Percentiles rank a stretch among this genome's conserved stretches.
Conservation (phyloP, 2,888 invertebrate species). For the Glyphotaelius pellucidus region DNA sequence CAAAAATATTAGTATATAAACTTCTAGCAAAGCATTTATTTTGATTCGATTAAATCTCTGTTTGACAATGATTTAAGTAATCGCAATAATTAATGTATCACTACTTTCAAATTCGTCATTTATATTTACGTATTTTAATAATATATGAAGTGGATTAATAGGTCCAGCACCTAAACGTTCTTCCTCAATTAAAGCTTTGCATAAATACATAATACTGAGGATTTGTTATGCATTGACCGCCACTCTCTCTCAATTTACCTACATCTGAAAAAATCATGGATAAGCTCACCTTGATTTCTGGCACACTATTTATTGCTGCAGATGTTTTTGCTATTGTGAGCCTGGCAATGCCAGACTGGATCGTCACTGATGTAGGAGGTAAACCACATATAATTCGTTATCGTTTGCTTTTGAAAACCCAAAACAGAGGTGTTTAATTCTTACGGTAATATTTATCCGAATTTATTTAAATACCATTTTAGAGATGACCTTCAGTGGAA, state of each 20-base stretch:
- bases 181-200: neutral
- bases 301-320: slow-evolving; percentile 93
- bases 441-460: neutral
- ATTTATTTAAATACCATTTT: neutral
- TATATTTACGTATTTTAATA: neutral
- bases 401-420: neutral
- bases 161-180: neutral
- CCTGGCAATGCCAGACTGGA: slow-evolving; percentile 97
- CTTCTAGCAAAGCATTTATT: neutral
- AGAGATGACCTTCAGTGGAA: neutral
- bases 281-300: slow-evolving; percentile 93
- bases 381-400: slow-evolving; percentile 67
- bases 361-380: slow-evolving; percentile 97
- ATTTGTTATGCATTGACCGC: neutral
- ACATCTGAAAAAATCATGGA: slow-evolving; percentile 81
- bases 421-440: no score
- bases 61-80: neutral
- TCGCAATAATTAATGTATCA: neutral
- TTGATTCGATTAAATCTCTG: neutral
- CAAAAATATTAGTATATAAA: neutral
- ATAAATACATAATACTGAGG: neutral
- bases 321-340: slow-evolving; percentile 96
- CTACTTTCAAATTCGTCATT: neutral
- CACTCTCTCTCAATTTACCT: neutral
- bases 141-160: neutral